Conservation (phyloP, 30 jellyfish, hydroid and myxozoan genomes). For the Nemopilema nomurai region DNA sequence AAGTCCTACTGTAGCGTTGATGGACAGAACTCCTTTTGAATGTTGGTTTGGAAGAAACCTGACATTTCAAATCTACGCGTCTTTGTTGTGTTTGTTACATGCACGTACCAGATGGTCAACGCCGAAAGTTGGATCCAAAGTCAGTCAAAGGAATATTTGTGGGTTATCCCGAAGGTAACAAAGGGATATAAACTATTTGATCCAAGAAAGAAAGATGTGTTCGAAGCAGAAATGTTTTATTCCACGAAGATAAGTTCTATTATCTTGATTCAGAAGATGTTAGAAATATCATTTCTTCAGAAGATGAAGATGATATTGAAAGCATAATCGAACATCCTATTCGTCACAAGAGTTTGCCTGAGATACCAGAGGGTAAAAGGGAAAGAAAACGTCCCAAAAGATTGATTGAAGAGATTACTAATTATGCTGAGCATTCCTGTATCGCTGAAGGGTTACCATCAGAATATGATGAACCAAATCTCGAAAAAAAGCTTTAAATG, state of each 20-base stretch:
- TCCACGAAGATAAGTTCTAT: not conserved
- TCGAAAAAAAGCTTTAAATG: slow-evolving; percentile 16
- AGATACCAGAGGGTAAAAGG: slow-evolving; percentile 20
- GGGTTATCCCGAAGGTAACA: slow-evolving; percentile 28
- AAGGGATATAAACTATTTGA: slow-evolving; percentile 33
- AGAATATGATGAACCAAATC: slow-evolving; percentile 42
- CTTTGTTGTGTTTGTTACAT: slow-evolving; percentile 36
- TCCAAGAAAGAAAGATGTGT: slow-evolving; percentile 2
- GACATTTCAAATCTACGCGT: slow-evolving; percentile 1
- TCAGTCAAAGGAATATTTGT: slow-evolving; percentile 23
- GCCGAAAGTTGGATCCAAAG: slow-evolving; percentile 5
- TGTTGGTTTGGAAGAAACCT: slow-evolving; percentile 7
- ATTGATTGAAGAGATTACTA: slow-evolving; percentile 18
- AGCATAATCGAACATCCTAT: slow-evolving; percentile 14
- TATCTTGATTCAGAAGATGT: slow-evolving; percentile 21
- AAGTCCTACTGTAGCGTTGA: slow-evolving; percentile 31
- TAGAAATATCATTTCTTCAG: slow-evolving; percentile 6
- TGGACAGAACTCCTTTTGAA: slow-evolving; percentile 36
- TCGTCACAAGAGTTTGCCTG: slow-evolving; percentile 16
- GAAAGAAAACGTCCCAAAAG: slow-evolving; percentile 16
- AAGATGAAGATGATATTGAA: slow-evolving; percentile 17
- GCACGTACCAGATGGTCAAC: slow-evolving; percentile 23
- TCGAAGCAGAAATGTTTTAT: slow-evolving; percentile 25
- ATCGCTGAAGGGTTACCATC: slow-evolving; percentile 10
- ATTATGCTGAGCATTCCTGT: slow-evolving; percentile 17